phyloP scores from a whole-genome alignment of 23 tunicate genomes.

The Corella eumyota region DNA sequence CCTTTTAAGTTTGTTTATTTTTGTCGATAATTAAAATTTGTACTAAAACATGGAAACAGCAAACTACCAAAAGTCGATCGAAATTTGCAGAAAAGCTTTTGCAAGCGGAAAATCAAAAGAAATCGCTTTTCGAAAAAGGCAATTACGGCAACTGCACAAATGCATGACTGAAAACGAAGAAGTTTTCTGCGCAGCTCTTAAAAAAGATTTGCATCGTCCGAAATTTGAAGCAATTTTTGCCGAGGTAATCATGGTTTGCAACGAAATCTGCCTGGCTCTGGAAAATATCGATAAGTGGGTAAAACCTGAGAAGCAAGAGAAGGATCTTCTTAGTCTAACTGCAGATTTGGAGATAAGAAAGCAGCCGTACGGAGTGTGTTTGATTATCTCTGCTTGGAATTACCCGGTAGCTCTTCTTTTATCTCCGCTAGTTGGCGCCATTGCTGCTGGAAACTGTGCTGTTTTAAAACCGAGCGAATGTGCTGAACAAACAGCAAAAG shows the following conservation, averaged over 20 bases:
- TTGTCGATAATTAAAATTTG: no score
- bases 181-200: constrained; percentile 18
- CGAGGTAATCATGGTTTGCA: constrained; percentile 33
- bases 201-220: constrained; percentile 22
- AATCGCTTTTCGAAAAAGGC: constrained; percentile 44
- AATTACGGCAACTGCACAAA: constrained; percentile 17
- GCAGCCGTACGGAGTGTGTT: constrained; percentile 58
- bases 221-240: constrained; percentile 30
- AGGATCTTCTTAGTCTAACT: constrained; percentile 8
- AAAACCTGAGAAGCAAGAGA: constrained; percentile 10
- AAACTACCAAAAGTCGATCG: no score
- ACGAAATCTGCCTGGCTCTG: constrained; percentile 28
- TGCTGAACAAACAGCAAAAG: constrained; percentile 26
- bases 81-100: constrained; percentile 19
- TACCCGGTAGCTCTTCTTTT: constrained; percentile 46
- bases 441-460: constrained; percentile 71
- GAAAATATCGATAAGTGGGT: constrained; percentile 24
- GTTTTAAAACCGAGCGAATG: constrained; percentile 62
- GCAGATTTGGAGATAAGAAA: constrained; percentile 24
- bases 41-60: no score
- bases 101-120: constrained; percentile 27
- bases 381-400: constrained; percentile 72
- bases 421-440: constrained; percentile 50
- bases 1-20: no score
- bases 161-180: constrained; percentile 39